Conservation (phyloP, 2,888 invertebrate genomes). For the Nesidiocoris tenuis region DNA sequence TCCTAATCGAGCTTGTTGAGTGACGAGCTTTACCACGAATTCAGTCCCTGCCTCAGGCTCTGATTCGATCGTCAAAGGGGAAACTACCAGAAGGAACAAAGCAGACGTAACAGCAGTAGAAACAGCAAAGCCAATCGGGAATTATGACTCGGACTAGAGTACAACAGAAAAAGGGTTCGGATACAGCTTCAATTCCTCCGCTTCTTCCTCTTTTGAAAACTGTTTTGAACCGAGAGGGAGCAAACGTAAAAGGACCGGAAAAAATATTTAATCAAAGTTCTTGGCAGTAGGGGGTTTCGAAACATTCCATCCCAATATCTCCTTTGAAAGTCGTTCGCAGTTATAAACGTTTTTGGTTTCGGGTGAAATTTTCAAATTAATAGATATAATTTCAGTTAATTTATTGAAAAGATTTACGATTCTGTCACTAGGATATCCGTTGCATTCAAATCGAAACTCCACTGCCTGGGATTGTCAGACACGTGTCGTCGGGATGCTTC, state of each 20-base stretch:
- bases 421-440: no score
- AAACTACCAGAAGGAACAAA: neutral
- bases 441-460: no score
- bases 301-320: constrained; percentile 26
- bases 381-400: no score
- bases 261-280: constrained; percentile 39
- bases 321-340: constrained; percentile 33
- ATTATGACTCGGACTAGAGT: neutral
- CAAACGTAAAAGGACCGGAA: neutral
- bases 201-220: neutral
- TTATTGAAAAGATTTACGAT: no score
- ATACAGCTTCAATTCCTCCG: neutral
- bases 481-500: constrained; percentile 8
- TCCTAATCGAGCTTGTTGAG: neutral
- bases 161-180: neutral
- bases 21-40: neutral
- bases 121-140: neutral
- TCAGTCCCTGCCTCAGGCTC: neutral
- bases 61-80: neutral
- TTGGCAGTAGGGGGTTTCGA: constrained; percentile 30
- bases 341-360: constrained; percentile 47
- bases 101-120: neutral
- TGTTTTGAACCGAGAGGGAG: neutral
- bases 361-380: no score
- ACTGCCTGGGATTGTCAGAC: constrained; percentile 11